Conservation (phyloP, 2,888 invertebrate species). For the Apocheima hispidaria region DNA sequence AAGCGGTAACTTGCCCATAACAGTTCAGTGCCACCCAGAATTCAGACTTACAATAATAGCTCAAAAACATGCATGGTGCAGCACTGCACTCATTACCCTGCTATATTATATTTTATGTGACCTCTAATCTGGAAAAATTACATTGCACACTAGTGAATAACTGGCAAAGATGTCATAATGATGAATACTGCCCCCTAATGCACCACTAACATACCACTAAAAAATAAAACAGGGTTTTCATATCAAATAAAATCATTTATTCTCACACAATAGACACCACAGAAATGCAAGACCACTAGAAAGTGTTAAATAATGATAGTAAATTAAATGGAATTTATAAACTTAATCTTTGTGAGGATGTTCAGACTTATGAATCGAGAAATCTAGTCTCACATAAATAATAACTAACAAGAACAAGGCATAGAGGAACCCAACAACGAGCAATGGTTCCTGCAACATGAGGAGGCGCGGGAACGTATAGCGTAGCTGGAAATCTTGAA, state of each 20-base stretch:
- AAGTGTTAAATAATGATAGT: conserved; percentile 52
- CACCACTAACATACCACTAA: too few relatives aligned
- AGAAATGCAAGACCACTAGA: conserved; percentile 65
- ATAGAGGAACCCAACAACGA: conserved; percentile 95
- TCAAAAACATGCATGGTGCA: too few relatives aligned
- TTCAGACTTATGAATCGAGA: conserved; percentile 93
- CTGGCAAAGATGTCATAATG: too few relatives aligned
- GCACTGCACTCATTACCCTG: too few relatives aligned
- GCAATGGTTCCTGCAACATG: conserved; percentile 96
- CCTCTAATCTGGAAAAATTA: too few relatives aligned
- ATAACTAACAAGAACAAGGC: conserved; percentile 96
- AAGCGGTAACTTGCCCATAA: too few relatives aligned
- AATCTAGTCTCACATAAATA: conserved; percentile 97
- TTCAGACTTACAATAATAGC: too few relatives aligned
- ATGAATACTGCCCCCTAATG: too few relatives aligned
- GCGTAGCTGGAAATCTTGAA: conserved; percentile 96
- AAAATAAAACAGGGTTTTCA: conserved; percentile 40
- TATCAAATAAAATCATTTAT: conserved; percentile 58
- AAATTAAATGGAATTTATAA: conserved; percentile 46
- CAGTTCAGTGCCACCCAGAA: too few relatives aligned
- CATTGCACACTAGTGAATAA: too few relatives aligned
- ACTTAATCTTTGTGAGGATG: conserved; percentile 83
- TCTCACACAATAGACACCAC: conserved; percentile 58
- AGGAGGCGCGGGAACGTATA: conserved; percentile 95
- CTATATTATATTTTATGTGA: too few relatives aligned